Conservation (phyloP, 23 tunicate species). For the Trididemnum clinides region DNA sequence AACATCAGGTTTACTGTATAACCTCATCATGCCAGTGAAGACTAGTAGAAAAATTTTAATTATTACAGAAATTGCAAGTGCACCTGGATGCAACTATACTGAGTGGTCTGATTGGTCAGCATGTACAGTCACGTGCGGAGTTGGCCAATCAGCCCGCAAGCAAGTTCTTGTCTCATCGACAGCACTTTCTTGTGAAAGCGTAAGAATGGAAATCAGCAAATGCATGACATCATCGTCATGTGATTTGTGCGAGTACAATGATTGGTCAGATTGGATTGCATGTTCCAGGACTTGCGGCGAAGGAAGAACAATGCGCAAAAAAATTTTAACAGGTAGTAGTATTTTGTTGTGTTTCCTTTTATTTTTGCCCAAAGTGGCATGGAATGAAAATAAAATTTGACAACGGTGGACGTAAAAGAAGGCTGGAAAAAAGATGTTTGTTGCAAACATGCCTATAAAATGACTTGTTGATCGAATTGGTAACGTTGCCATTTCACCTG, state of each 20-base stretch:
- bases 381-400: too few species aligned
- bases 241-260: conserved; percentile 46
- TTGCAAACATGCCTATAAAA: too few species aligned
- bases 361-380: too few species aligned
- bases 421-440: too few species aligned
- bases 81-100: conserved; percentile 54
- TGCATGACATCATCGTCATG: conserved; percentile 94
- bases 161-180: conserved; percentile 27
- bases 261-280: conserved; percentile 92
- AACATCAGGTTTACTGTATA: too few species aligned
- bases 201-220: conserved; percentile 78
- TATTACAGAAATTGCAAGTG: conserved; percentile 10
- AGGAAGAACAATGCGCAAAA: conserved; percentile 65
- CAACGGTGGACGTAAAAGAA: too few species aligned
- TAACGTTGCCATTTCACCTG: too few species aligned
- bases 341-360: too few species aligned
- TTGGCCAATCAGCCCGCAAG: conserved; percentile 71
- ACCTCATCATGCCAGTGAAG: too few species aligned
- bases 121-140: conserved; percentile 81
- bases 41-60: too few species aligned
- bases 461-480: too few species aligned
- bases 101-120: conserved; percentile 89
- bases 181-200: conserved; percentile 33
- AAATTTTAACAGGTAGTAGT: conserved; percentile 45
- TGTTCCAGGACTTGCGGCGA: conserved; percentile 76